Evolutionary conservation across 1,140 invertebrate species (phyloP).

Genomic region (Lordiphosa collinella): DNA sequence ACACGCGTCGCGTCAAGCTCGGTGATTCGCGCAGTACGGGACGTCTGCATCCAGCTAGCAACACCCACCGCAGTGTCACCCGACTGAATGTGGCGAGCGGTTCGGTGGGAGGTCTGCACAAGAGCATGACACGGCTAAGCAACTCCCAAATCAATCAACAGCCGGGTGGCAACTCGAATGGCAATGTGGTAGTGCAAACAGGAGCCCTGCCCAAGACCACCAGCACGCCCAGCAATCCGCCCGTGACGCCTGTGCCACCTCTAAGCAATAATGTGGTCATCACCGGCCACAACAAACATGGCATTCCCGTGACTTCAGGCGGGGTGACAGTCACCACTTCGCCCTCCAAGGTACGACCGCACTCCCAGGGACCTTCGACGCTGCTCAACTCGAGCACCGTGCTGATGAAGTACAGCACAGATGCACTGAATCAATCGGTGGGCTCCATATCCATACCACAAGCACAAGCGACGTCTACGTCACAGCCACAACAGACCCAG

Average conservation of each 20-base stretch:
- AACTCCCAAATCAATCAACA: constrained; percentile 85
- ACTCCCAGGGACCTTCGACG: constrained; percentile 81
- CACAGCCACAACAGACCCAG: constrained; percentile 24
- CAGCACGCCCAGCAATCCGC: constrained; percentile 46
- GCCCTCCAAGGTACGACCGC: constrained; percentile 80
- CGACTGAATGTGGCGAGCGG: constrained; percentile 86
- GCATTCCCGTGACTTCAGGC: constrained; percentile 81
- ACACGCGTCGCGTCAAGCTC: constrained; percentile 83
- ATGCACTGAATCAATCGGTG: constrained; percentile 77
- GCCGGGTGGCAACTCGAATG: constrained; percentile 65
- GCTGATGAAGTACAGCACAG: constrained; percentile 75
- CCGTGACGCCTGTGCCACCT: constrained; percentile 76
- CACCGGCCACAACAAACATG: constrained; percentile 80
- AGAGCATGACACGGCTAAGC: constrained; percentile 89
- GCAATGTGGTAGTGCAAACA: constrained; percentile 67
- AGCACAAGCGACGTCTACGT: constrained; percentile 8
- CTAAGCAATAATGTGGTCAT: constrained; percentile 80
- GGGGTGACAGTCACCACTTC: constrained; percentile 84
- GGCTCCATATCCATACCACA: constrained; percentile 69
- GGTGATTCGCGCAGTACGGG: constrained; percentile 86
- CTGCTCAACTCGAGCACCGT: constrained; percentile 76
- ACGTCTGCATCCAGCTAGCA: constrained; percentile 83
- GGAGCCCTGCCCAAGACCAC: constrained; percentile 64
- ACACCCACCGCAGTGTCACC: constrained; percentile 87
- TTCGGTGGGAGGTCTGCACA: constrained; percentile 88